These are phyloP conservation scores for Parotocinclus haroldoi DNA, from an alignment of 2,797 vertebrate genomes.

Conservation along the genomic window DNA sequence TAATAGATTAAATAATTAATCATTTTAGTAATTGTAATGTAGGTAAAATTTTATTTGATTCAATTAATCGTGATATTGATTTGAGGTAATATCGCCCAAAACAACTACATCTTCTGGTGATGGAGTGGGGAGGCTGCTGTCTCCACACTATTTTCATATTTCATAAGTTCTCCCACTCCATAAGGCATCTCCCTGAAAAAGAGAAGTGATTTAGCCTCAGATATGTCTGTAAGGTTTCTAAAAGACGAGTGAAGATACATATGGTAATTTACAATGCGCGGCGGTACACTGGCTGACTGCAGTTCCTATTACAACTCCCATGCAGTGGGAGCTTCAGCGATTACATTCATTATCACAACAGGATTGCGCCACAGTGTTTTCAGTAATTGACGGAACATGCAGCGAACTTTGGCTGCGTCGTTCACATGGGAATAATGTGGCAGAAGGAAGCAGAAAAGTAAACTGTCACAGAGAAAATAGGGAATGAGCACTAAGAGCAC, in stretches of 20 bases:
- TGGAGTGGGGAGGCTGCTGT: too few relatives aligned
- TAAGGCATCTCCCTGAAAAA: neutral
- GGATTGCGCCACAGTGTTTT: constrained; percentile 46
- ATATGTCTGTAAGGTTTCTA: constrained; percentile 1
- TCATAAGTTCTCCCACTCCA: too few relatives aligned
- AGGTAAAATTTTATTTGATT: too few relatives aligned
- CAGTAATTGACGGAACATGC: constrained; percentile 57
- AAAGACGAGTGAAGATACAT: constrained; percentile 20
- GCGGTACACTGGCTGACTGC: constrained; percentile 29
- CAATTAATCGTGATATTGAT: too few relatives aligned
- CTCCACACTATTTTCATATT: too few relatives aligned
- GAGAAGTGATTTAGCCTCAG: neutral
- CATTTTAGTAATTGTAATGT: too few relatives aligned
- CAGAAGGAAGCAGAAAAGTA: constrained; percentile 37
- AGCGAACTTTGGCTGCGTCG: constrained; percentile 58
- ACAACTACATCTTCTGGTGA: too few relatives aligned
- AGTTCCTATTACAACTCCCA: constrained; percentile 46
- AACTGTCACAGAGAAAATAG: constrained; percentile 50
- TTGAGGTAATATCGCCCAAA: too few relatives aligned
- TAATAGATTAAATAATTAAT: too few relatives aligned
- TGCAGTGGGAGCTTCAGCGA: constrained; percentile 51
- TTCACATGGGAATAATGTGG: constrained; percentile 58
- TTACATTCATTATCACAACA: constrained; percentile 62
- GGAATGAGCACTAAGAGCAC: constrained; percentile 42
- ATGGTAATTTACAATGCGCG: constrained; percentile 35